Percentiles rank a stretch among this genome's conserved stretches.
Evolutionary conservation across 30 jellyfish, hydroid and myxozoan species (phyloP).

Genomic region (Aurelia aurita): DNA sequence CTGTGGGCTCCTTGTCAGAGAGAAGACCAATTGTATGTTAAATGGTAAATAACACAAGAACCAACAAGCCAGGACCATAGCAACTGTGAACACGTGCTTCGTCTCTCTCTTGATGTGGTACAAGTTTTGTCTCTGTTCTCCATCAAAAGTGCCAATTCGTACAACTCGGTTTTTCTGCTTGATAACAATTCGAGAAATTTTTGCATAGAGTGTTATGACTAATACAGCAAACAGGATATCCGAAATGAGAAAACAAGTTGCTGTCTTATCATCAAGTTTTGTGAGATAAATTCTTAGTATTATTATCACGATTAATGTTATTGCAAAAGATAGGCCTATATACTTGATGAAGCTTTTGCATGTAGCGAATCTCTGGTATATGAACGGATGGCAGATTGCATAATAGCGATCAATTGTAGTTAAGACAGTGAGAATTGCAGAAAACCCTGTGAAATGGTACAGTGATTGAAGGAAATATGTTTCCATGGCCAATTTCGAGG

Average conservation of each 20-base stretch:
- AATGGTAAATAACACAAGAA: background rate
- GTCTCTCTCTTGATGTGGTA: background rate
- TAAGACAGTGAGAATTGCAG: background rate
- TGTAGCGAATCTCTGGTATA: too few species aligned
- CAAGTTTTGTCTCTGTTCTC: background rate
- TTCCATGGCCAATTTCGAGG: background rate
- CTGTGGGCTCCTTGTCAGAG: background rate
- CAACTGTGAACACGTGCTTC: background rate
- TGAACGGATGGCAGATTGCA: conserved; percentile 4
- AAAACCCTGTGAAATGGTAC: background rate
- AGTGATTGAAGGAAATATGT: background rate
- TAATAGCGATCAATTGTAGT: background rate
- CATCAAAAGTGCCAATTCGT: conserved; percentile 4
- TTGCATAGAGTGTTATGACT: too few species aligned
- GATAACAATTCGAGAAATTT: background rate
- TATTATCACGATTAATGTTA: too few species aligned
- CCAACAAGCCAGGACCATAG: background rate
- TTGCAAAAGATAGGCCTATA: too few species aligned
- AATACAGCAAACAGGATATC: too few species aligned
- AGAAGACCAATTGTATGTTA: background rate
- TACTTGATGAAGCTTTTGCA: too few species aligned
- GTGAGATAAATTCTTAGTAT: too few species aligned
- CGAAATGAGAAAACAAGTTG: too few species aligned
- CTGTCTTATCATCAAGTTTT: too few species aligned
- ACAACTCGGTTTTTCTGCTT: background rate